phyloP scores from a whole-genome alignment of 2,797 vertebrate genomes.

The Eulemur albifrons region DNA sequence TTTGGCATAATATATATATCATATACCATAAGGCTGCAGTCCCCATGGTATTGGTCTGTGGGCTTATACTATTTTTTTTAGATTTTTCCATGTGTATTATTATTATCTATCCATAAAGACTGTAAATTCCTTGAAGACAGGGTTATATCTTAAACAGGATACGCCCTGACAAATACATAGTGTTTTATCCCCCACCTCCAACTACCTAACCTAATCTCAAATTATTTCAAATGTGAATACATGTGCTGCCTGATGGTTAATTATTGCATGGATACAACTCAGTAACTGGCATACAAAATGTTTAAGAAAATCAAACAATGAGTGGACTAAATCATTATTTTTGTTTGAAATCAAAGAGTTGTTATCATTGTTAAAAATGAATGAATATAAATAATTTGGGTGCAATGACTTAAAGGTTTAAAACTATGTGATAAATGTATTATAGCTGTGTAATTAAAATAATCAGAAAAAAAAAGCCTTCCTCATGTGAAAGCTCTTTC shows the following conservation, averaged over 20 bases:
- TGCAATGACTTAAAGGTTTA: background rate
- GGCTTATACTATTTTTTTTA: background rate
- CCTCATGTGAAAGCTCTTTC: background rate
- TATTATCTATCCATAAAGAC: background rate
- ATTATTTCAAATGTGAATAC: background rate
- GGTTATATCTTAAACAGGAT: background rate
- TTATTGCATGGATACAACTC: background rate
- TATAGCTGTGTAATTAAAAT: background rate
- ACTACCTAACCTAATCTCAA: background rate
- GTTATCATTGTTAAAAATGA: background rate
- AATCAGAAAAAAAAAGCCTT: background rate
- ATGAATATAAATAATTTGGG: slow-evolving; percentile 9
- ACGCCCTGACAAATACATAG: background rate
- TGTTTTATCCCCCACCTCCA: background rate
- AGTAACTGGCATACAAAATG: background rate
- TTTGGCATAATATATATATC: background rate
- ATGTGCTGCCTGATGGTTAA: background rate
- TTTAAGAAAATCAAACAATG: slow-evolving; percentile 28
- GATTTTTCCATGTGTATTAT: background rate
- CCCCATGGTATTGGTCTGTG: no score
- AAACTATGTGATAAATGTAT: background rate
- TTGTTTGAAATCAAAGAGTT: background rate
- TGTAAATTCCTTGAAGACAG: background rate
- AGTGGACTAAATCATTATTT: background rate
- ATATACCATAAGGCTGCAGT: background rate